Evolutionary conservation across 2,888 invertebrate species (phyloP).

Genomic region (Tipula lateralis): DNA sequence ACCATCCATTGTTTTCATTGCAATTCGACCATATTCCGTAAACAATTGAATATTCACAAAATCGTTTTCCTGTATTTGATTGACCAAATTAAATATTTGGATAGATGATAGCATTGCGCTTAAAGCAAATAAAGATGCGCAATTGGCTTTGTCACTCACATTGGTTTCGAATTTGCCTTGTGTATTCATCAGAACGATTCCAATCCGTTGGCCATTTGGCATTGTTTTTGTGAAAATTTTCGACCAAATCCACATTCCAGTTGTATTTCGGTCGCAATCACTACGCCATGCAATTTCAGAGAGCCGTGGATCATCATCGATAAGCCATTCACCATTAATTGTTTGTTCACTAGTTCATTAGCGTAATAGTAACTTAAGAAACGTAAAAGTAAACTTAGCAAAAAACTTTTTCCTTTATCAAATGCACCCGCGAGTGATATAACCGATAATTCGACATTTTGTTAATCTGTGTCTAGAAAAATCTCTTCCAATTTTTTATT

Average conservation of each 20-base stretch:
- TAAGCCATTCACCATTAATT: slow-evolving; percentile 27
- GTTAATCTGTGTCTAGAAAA: not conserved
- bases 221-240: slow-evolving; percentile 15
- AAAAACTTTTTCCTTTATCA: slow-evolving; percentile 32
- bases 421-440: slow-evolving; percentile 33
- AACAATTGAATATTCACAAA: slow-evolving; percentile 31
- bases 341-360: not conserved
- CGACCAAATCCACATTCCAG: not conserved
- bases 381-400: slow-evolving; percentile 30
- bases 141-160: not conserved
- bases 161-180: slow-evolving; percentile 32
- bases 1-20: not conserved
- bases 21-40: slow-evolving; percentile 31
- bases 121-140: slow-evolving; percentile 32
- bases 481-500: not conserved
- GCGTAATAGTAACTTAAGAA: too few relatives aligned
- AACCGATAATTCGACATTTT: not conserved
- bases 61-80: slow-evolving; percentile 31
- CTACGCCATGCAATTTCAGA: slow-evolving; percentile 30
- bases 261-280: not conserved
- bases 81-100: slow-evolving; percentile 30
- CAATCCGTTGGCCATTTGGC: slow-evolving; percentile 28
- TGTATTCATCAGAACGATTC: slow-evolving; percentile 32
- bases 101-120: slow-evolving; percentile 32
- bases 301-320: slow-evolving; percentile 19